Evolutionary conservation across 2,888 invertebrate genomes (phyloP), one percentile per base, ranked within the genome.

Genomic region (Xylocampa areola): DNA sequence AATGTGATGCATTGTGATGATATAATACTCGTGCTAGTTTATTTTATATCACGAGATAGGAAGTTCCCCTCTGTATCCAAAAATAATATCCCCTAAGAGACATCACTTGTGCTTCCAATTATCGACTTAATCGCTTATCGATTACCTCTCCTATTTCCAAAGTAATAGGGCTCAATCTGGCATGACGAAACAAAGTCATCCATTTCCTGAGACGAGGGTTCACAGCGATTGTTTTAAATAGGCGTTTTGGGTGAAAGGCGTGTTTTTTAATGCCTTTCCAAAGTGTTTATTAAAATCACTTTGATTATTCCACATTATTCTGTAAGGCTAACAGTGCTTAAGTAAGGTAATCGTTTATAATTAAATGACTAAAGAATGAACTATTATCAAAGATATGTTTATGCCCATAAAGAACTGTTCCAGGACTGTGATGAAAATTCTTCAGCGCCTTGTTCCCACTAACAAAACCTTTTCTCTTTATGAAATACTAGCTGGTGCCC

Each of bases 171-270:
- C 41, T 37, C 27, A 62, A 58, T 67, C 62, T 58, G 39, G 35
- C 49, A 32, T 54, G 37, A 41, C 21, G 37, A 29, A 62, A 41
- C 37, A 21, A 19, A 36, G 37, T 36, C 45, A 69, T 74, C 55
- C 36, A 69, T 74, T 74, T 40, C 32, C 49, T 17, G 3, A 27
- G 43, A 74, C 72, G 59, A 70, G 73, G 79, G 73, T 68, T 68
- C 60, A 57, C 40, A 29, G 71, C 63, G 61, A 80, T 79, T 80
- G 80, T 75, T 80, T 80, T 73, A 75, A 79, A 79, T 72, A 57
- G 68, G 52, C 70, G 68, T 70, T 69, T 64, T 51, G 65, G 64
- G 61, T 27, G 66, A 61, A 59, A 77, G 69, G 68, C 66, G 69
- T 66, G 44, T 73, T 70, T 68, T 68, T 71, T 62, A 66, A 66